Evolutionary conservation across 1,140 invertebrate species (phyloP).

Genomic region (Leptinotarsa undecemlineata): DNA sequence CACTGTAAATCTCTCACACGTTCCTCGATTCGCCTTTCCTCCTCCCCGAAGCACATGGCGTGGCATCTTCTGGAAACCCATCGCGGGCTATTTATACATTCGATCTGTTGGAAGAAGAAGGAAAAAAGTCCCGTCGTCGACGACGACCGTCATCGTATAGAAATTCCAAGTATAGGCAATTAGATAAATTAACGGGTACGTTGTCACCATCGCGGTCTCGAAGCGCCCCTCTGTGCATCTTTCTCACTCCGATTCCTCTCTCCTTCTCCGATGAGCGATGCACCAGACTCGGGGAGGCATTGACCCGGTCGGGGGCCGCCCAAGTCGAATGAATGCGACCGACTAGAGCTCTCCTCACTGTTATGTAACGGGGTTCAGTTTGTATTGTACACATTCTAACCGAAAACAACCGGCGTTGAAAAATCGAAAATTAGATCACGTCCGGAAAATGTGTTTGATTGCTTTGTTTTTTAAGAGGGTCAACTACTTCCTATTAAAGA

Average conservation of each 20-base stretch:
- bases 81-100: conserved; percentile 6
- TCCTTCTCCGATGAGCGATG: conserved; percentile 4
- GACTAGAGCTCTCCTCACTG: background rate
- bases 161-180: conserved; percentile 18
- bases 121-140: conserved; percentile 11
- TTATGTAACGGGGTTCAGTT: conserved; percentile 1
- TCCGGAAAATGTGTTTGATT: too few species aligned
- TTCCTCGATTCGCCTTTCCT: background rate
- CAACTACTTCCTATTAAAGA: too few species aligned
- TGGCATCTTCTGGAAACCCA: conserved; percentile 1
- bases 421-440: too few species aligned
- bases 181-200: conserved; percentile 21
- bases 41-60: conserved; percentile 3
- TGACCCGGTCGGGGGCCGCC: conserved; percentile 2
- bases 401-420: background rate
- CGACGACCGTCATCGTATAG: background rate
- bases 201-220: conserved; percentile 15
- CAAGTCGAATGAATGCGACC: background rate
- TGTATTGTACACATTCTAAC: conserved; percentile 3
- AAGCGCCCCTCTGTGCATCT: background rate
- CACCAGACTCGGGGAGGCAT: background rate
- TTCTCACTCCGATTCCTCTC: background rate
- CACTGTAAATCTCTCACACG: background rate
- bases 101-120: background rate
- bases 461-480: too few species aligned